Base-by-base conservation (phyloP, 1,140 invertebrate species). In the Drosophila willistoni region DNA sequence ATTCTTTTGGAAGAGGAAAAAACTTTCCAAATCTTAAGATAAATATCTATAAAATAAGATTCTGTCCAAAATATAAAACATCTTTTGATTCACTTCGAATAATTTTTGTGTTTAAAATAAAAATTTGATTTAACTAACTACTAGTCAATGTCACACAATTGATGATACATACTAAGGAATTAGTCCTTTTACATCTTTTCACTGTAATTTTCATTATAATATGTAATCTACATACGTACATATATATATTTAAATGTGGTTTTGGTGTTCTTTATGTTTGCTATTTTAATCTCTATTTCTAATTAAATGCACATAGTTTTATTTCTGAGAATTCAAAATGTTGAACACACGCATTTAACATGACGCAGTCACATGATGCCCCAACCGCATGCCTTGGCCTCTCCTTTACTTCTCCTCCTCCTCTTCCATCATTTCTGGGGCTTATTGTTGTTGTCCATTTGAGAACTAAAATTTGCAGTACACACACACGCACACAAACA, bases 391-490 rank as follows among this genome's bases (percentile, higher is more conserved):
- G 29, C 65, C 55, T 36, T 29, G 29, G 29, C 29, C 34, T 36
- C 34, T 12, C 1, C 51, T 17, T 7, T n/a, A 44, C 5, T 47
- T 14, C 51, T 17, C 55, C 76, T 39, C 55, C 72, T 44, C 67
- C 73, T 51, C 10, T 3, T 17, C 44, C 10, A 59, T 41, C 36
- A 29, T 51, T 39, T 41, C 62, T 42, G 14, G 57, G 59, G 14
- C 19, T 22, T 33, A 42, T 33, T 61, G 55, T 61, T 64, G 47
- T 29, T 57, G 55, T 64, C 70, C 68, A 78, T 87, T 86, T 69
- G 44, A 51, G 44, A 51, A 51, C 71, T 62, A 72, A 68, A 74
- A 73, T 79, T 86, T 89, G 83, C 83, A 86, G 51, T 68, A 71
- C 7, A 69, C 75, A 72, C 17, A 51, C 44, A 51, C 44, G 19